Percentiles rank a stretch among this genome's conserved stretches.
Evolutionary conservation across 2,888 invertebrate species (phyloP).

Genomic region (Nemurella pictetii): DNA sequence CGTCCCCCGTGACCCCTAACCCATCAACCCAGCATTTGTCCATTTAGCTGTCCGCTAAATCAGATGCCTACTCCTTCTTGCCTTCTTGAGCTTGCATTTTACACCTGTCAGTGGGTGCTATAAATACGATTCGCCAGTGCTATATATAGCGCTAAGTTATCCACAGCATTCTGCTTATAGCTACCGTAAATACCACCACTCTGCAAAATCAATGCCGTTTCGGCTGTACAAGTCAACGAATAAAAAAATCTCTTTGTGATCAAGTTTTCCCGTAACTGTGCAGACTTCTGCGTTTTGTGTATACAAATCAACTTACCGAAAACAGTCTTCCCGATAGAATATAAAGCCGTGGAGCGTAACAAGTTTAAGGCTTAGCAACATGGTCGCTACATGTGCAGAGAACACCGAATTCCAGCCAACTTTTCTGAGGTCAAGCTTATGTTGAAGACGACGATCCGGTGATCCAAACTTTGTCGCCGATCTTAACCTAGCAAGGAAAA

Average conservation of each 20-base stretch:
- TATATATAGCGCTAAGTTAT: no score
- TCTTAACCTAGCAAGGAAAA: background rate
- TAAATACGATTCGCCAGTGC: background rate
- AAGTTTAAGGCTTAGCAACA: background rate
- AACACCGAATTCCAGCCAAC: background rate
- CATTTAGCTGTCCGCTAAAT: background rate
- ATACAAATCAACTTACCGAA: background rate
- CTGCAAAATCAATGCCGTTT: background rate
- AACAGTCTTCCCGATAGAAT: background rate
- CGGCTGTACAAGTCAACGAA: background rate
- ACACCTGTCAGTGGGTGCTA: background rate
- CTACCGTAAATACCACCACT: background rate
- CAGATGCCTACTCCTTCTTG: no score
- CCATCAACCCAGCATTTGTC: background rate
- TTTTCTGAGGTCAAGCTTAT: background rate
- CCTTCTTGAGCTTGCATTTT: background rate
- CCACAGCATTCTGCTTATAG: background rate
- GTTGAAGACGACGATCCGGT: background rate
- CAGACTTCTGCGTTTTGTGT: background rate
- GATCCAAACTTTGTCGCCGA: background rate
- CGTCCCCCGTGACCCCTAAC: no score
- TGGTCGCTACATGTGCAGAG: background rate
- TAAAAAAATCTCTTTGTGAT: background rate
- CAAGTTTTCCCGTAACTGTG: background rate
- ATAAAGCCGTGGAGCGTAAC: background rate